Percentiles rank a stretch among this genome's conserved stretches.
Conservation (phyloP, 35 echinoderm and acorn worm genomes). For the Diadema setosum region DNA sequence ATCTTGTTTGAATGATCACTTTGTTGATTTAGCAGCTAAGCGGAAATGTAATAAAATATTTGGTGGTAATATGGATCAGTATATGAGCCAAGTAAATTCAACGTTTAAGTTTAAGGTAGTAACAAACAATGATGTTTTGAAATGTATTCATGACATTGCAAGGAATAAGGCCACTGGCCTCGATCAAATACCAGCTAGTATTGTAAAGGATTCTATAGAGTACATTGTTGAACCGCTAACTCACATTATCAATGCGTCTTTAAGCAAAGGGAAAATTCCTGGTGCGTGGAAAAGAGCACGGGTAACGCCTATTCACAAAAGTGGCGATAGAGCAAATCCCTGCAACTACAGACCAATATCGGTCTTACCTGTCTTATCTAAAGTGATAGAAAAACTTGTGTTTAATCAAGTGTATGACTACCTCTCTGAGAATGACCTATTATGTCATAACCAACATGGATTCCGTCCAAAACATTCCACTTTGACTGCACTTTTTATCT, state of each 20-base stretch:
- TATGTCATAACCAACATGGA: too few relatives aligned
- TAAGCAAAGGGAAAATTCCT: background rate
- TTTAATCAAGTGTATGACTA: background rate
- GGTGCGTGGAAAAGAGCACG: background rate
- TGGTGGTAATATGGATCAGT: background rate
- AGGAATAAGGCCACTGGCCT: background rate
- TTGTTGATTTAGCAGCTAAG: background rate
- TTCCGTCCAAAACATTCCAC: too few relatives aligned
- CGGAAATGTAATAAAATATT: background rate
- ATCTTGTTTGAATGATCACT: background rate
- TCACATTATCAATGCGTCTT: background rate
- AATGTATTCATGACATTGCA: background rate
- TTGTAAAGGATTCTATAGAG: background rate
- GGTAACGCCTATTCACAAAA: background rate
- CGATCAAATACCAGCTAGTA: background rate
- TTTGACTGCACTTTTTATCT: background rate
- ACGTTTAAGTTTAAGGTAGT: background rate
- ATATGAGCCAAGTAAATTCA: background rate
- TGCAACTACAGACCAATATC: background rate
- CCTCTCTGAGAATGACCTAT: background rate
- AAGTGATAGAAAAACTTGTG: background rate
- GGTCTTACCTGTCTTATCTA: background rate
- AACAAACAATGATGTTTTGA: background rate
- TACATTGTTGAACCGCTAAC: background rate
- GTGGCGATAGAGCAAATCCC: background rate